phyloP scores from a whole-genome alignment of 2,113 vertebrate species.

The Bubalus kerabau region DNA sequence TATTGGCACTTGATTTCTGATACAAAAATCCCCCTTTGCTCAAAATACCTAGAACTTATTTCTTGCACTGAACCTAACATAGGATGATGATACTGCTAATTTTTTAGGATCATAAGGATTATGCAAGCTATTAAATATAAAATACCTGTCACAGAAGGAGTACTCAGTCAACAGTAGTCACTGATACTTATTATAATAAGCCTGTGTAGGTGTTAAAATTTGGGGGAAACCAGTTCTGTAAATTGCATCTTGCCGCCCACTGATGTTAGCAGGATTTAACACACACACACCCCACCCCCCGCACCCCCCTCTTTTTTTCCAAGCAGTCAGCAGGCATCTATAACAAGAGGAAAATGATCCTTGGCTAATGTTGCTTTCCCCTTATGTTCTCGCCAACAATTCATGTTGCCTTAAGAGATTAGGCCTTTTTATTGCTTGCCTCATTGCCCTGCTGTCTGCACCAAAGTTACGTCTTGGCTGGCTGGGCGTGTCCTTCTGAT shows the following conservation, averaged over 20 bases:
- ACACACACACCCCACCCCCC: not conserved
- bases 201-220: not conserved
- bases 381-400: conserved; percentile 72
- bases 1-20: not conserved
- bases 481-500: conserved; percentile 40
- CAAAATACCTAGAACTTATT: conserved; percentile 1
- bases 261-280: not conserved
- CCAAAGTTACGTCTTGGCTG: conserved; percentile 74
- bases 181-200: not conserved
- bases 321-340: conserved; percentile 40
- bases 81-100: not conserved
- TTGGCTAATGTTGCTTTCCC: conserved; percentile 63
- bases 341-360: conserved; percentile 67
- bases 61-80: not conserved
- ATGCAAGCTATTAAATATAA: not conserved
- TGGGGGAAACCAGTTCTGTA: not conserved
- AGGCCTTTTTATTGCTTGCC: conserved; percentile 80
- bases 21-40: not conserved
- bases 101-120: not conserved
- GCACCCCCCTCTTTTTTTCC: not conserved
- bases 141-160: not conserved
- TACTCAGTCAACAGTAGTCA: not conserved
- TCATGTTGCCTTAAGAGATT: conserved; percentile 79
- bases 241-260: not conserved
- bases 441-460: conserved; percentile 80